A percentile compares a stretch with the other conserved stretches of the same genome.
Conservation (phyloP, 2,888 invertebrate species). For the Vanessa cardui region DNA sequence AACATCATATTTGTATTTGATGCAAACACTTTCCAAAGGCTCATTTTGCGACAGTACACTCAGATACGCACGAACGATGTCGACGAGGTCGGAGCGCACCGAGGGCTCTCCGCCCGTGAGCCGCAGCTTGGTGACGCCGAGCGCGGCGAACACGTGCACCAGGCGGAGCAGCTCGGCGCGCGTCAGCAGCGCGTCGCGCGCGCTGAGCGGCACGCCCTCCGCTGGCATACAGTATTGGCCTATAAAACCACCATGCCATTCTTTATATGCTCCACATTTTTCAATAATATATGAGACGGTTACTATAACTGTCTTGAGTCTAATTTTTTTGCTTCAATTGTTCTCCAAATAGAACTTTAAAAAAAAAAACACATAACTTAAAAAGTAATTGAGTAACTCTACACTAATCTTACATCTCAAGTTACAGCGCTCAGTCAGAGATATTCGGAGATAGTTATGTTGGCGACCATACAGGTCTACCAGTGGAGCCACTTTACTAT, state of each 20-base stretch:
- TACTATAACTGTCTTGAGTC: too few species aligned
- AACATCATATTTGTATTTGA: too few species aligned
- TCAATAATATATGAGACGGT: too few species aligned
- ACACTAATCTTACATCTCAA: slow-evolving; percentile 91
- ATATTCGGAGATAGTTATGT: slow-evolving; percentile 97
- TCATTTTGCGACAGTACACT: background rate
- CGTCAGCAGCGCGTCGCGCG: slow-evolving; percentile 88
- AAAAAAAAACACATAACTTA: too few species aligned
- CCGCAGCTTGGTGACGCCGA: slow-evolving; percentile 96
- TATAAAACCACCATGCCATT: slow-evolving; percentile 55
- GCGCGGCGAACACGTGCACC: slow-evolving; percentile 91
- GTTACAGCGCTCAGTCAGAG: slow-evolving; percentile 98
- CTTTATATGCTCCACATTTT: too few species aligned
- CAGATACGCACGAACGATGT: slow-evolving; percentile 88
- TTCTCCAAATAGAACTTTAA: too few species aligned
- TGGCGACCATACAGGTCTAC: slow-evolving; percentile 93
- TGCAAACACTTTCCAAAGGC: too few species aligned
- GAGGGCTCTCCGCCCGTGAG: slow-evolving; percentile 99
- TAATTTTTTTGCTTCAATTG: background rate
- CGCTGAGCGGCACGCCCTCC: slow-evolving; percentile 93
- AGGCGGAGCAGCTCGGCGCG: slow-evolving; percentile 91
- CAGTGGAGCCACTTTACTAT: slow-evolving; percentile 65
- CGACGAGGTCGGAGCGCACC: slow-evolving; percentile 92
- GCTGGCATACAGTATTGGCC: slow-evolving; percentile 99
- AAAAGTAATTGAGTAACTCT: too few species aligned